Evolutionary conservation across 1,140 invertebrate species (phyloP), one percentile per base, ranked within the genome.

Genomic region (Ostrea edulis): DNA sequence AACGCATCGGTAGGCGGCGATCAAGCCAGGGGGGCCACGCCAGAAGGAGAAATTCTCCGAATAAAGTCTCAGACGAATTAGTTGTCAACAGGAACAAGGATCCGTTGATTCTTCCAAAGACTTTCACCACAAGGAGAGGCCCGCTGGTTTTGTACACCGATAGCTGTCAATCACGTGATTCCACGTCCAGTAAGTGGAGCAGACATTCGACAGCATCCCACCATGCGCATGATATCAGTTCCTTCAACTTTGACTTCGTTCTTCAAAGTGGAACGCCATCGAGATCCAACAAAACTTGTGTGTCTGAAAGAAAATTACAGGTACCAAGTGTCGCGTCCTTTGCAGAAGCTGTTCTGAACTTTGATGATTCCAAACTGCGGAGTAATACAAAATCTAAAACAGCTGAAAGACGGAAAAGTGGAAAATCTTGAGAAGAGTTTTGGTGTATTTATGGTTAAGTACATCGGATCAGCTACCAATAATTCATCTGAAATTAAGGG

Each of bases 331-430:
- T 71, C 2, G 25, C 25, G 2, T 29, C 68, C 9, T 71, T 71
- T 71, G 68, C 68, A 11, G 68, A 71, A 12, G 68, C 68, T 29
- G 68, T 71, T 25, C 14, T 71, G 22, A 71, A 71, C 68, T 71
- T 71, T 71, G 68, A 71, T 71, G 25, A 62, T 62, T 62, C 68
- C 1, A 35, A 35, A 71, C 12, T 35, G 25, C 68, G 29, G 12
- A 29, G 35, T 25, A 29, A 71, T 20, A 62, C 17, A n/a, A 62
- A 62, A 62, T 62, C 7, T 14, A 62, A 11, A 62, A n/a, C 58
- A 0, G 8, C 58, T 62, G 58, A 7, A 20, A n/a, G n/a, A 62
- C 5, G 58, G 14, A 62, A 14, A n/a, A 62, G n/a, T 62, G n/a
- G n/a, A 62, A 14, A 62, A 14, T 62, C 58, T 14, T 62, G 58